A percentile compares a stretch with the other conserved stretches of the same genome.
phyloP scores from a whole-genome alignment of 2,113 vertebrate species.

The Lamprotornis superbus region DNA sequence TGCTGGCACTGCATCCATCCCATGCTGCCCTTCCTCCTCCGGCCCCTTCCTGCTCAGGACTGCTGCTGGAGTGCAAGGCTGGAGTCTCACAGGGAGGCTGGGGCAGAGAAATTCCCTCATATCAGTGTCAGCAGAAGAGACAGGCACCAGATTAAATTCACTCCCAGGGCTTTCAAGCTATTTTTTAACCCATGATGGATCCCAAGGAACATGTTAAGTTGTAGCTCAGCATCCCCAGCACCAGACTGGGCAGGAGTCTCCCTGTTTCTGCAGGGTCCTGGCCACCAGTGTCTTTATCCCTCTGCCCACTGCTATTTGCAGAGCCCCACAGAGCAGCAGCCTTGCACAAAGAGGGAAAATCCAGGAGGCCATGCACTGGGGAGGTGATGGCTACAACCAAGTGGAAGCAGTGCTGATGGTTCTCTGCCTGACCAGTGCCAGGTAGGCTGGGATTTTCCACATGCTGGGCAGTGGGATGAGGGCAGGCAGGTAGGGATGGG shows the following conservation, averaged over 20 bases:
- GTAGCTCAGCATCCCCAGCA: neutral
- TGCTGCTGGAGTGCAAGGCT: neutral
- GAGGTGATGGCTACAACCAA: neutral
- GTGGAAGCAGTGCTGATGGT: accelerated
- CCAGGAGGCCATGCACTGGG: neutral
- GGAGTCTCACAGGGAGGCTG: accelerated
- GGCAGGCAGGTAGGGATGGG: neutral
- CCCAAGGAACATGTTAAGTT: accelerated
- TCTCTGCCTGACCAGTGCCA: neutral
- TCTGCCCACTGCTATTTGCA: neutral
- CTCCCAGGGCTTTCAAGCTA: neutral
- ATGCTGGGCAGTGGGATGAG: neutral
- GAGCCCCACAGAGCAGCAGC: neutral
- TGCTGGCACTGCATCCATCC: neutral
- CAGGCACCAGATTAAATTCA: neutral
- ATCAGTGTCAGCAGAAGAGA: neutral
- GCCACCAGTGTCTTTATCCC: neutral
- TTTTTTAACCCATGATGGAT: neutral
- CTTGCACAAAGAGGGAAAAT: neutral
- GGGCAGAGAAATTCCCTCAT: neutral
- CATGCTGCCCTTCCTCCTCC: accelerated
- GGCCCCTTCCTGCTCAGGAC: neutral
- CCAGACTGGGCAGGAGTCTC: neutral
- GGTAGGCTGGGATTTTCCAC: neutral
- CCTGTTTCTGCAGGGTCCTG: neutral